phyloP scores from a whole-genome alignment of 2,797 vertebrate species.

The Acridotheres tristis region DNA sequence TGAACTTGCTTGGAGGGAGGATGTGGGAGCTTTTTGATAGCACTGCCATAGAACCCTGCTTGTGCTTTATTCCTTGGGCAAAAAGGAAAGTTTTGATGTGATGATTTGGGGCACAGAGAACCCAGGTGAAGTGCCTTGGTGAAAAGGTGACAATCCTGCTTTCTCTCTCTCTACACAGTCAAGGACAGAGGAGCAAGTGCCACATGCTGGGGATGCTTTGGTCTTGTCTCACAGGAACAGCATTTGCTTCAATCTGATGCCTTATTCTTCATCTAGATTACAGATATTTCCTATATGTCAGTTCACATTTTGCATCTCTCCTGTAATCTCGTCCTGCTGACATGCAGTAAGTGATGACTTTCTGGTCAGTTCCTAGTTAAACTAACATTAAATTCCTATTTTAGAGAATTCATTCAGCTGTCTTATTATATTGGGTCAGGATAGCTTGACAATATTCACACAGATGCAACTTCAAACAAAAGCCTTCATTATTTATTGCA shows the following conservation, averaged over 20 bases:
- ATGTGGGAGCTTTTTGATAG: background rate
- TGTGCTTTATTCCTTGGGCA: background rate
- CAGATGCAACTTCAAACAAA: background rate
- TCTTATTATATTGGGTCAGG: background rate
- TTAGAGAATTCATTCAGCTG: background rate
- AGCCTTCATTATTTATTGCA: background rate
- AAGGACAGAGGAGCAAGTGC: background rate
- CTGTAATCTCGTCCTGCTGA: background rate
- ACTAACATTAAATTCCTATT: background rate
- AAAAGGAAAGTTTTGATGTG: background rate
- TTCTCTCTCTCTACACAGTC: background rate
- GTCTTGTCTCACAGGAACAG: background rate
- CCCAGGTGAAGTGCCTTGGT: background rate
- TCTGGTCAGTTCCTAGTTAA: background rate
- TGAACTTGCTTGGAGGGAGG: background rate
- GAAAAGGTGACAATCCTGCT: background rate
- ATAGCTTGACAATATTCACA: background rate
- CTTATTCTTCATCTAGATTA: background rate
- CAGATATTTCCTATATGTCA: background rate
- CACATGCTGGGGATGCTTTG: background rate
- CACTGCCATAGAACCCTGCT: background rate
- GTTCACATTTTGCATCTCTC: background rate
- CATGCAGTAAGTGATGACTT: background rate
- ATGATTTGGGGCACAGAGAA: background rate
- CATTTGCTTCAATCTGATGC: background rate